Evolutionary conservation across 2,113 vertebrate species (phyloP).

Genomic region (Petromus typicus): DNA sequence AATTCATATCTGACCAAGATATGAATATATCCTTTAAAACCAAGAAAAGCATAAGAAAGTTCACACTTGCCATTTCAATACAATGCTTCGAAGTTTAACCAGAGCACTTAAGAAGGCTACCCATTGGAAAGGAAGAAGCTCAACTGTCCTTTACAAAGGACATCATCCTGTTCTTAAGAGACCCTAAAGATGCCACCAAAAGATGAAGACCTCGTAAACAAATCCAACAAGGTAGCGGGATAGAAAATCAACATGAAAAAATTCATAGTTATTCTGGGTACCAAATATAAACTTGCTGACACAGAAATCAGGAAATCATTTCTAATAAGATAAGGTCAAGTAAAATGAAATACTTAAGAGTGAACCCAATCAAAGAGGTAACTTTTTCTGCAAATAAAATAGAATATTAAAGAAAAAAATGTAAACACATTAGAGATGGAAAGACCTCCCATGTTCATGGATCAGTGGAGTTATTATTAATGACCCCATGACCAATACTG

Average conservation of each 20-base stretch:
- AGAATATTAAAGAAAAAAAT: neutral
- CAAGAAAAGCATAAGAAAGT: neutral
- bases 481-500: neutral
- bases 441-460: neutral
- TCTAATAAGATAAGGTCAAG: neutral
- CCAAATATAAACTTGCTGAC: too few relatives aligned
- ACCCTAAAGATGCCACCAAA: neutral
- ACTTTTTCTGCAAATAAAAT: neutral
- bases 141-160: neutral
- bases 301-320: too few relatives aligned
- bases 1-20: neutral
- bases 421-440: neutral
- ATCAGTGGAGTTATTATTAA: neutral
- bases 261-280: too few relatives aligned
- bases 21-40: neutral
- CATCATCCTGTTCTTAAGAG: neutral
- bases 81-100: neutral
- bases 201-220: neutral
- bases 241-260: too few relatives aligned
- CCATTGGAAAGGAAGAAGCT: neutral
- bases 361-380: neutral
- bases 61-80: neutral
- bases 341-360: neutral
- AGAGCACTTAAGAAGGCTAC: neutral
- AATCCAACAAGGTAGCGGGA: neutral